phyloP scores from a whole-genome alignment of 2,888 invertebrate species.

The Lamellibrachia columna region DNA sequence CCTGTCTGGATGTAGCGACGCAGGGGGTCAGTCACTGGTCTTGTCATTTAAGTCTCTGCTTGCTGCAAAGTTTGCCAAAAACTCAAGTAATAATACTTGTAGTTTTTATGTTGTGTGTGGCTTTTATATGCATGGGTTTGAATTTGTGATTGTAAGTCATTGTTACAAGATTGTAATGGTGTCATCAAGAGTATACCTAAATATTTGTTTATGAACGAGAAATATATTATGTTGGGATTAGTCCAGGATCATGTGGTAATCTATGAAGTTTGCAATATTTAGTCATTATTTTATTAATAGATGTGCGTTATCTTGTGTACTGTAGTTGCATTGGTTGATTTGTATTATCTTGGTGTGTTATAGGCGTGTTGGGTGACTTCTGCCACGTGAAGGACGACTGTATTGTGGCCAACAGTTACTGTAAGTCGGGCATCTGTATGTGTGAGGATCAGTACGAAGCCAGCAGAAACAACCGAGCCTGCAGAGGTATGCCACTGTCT shows the following conservation, averaged over 20 bases:
- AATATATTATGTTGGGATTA: neutral
- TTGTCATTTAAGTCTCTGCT: neutral
- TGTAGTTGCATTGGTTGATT: neutral
- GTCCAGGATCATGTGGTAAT: neutral
- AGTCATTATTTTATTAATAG: neutral
- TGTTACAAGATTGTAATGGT: neutral
- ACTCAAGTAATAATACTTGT: neutral
- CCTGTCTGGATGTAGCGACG: neutral
- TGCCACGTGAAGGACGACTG: constrained; percentile 78
- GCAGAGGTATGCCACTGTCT: constrained; percentile 68
- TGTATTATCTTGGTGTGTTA: constrained; percentile 57
- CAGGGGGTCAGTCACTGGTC: neutral
- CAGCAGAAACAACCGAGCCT: constrained; percentile 75
- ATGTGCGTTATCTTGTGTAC: neutral
- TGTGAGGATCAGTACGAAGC: constrained; percentile 77
- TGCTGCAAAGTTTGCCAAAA: neutral
- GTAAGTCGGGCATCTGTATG: constrained; percentile 78
- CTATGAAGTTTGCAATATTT: neutral
- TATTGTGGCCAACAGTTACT: constrained; percentile 77
- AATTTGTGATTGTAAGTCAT: neutral
- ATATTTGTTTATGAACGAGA: neutral
- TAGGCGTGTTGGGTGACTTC: constrained; percentile 80
- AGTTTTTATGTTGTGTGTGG: neutral
- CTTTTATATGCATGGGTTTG: neutral
- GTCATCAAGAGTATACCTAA: neutral